Conservation (phyloP, 2,113 vertebrate species). For the Boulengeromyrus knoepffleri region DNA sequence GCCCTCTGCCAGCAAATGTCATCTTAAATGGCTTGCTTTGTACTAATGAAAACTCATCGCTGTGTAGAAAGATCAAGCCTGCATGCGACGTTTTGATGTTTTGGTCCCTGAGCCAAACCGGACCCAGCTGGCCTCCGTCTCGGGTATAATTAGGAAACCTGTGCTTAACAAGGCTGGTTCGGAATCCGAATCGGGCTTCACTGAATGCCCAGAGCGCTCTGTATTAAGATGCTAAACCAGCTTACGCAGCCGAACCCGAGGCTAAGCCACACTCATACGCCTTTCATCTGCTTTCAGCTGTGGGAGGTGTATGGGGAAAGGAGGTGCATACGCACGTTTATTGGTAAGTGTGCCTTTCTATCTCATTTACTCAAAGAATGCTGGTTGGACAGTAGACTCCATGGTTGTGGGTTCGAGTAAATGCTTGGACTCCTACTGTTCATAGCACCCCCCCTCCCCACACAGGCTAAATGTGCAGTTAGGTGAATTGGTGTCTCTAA, state of each 20-base stretch:
- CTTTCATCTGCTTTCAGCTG: constrained; percentile 52
- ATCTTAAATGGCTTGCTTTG: not conserved
- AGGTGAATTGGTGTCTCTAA: not conserved
- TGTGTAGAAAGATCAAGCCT: not conserved
- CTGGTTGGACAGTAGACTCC: not conserved
- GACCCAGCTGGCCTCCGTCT: not conserved
- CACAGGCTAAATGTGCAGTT: not conserved
- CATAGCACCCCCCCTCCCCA: not conserved
- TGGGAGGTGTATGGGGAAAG: constrained; percentile 98
- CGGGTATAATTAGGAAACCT: not conserved
- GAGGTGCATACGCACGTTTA: constrained; percentile 88
- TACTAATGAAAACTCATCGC: not conserved
- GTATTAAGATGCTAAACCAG: not conserved
- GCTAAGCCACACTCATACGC: not conserved
- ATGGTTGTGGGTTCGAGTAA: not conserved
- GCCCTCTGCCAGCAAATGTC: constrained; percentile 1
- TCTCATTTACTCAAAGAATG: not conserved
- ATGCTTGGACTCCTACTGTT: not conserved
- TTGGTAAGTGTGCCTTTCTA: constrained; percentile 67
- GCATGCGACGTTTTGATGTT: not conserved
- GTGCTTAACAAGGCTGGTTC: not conserved
- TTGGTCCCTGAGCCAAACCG: not conserved
- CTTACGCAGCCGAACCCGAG: not conserved
- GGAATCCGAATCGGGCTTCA: not conserved
- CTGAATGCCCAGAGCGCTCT: not conserved